phyloP scores from a whole-genome alignment of 2,797 vertebrate genomes.

The Champsocephalus esox region DNA sequence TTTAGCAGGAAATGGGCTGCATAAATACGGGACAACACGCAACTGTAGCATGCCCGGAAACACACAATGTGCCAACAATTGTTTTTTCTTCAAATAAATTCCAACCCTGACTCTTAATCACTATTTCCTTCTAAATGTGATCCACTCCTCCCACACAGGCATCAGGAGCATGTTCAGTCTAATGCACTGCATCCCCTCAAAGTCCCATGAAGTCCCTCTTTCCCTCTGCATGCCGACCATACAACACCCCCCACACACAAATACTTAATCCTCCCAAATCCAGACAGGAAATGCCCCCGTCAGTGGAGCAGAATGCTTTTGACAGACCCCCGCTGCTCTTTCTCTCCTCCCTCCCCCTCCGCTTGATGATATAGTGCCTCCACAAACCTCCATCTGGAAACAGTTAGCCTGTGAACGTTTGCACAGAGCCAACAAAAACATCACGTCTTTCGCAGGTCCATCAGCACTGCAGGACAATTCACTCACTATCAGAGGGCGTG shows the following conservation, averaged over 20 bases:
- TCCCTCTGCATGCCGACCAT: constrained; percentile 45
- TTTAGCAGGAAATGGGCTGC: neutral
- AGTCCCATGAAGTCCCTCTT: constrained; percentile 36
- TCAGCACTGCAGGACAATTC: constrained; percentile 35
- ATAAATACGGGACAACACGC: neutral
- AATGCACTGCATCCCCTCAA: constrained; percentile 6
- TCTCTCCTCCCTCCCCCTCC: constrained; percentile 37
- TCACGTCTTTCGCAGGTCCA: constrained; percentile 45
- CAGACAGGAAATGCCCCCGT: constrained; percentile 80
- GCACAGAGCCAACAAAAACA: constrained; percentile 68
- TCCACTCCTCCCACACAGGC: neutral
- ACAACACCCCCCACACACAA: constrained; percentile 55
- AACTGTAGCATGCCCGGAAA: neutral
- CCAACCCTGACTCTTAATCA: constrained; percentile 10
- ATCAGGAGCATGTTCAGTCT: neutral
- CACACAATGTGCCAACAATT: neutral
- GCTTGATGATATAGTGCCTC: constrained; percentile 66
- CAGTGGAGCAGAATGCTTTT: constrained; percentile 79
- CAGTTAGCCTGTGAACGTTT: constrained; percentile 69
- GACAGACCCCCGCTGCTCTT: constrained; percentile 68
- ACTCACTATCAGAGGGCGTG: constrained; percentile 21
- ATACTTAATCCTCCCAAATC: constrained; percentile 78
- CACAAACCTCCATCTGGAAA: constrained; percentile 79
- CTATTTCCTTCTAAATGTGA: neutral
- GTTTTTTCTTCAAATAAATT: neutral